phyloP scores from a whole-genome alignment of 1,140 invertebrate genomes.

The Samia ricini region DNA sequence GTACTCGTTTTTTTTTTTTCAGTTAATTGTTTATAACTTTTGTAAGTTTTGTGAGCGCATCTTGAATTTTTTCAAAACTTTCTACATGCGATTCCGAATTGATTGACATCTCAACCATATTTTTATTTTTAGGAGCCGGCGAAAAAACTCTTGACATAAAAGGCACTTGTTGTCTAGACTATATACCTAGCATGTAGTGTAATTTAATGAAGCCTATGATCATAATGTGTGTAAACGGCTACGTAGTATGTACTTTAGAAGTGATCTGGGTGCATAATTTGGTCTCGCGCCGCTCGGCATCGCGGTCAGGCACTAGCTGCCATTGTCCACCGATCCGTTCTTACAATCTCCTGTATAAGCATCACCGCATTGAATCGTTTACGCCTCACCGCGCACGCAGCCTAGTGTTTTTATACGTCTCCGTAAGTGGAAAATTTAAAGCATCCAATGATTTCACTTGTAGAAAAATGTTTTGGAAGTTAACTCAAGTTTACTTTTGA shows the following conservation, averaged over 20 bases:
- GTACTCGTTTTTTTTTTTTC: too few species aligned
- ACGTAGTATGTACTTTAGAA: conserved; percentile 1
- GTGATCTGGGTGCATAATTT: neutral
- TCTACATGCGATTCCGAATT: too few species aligned
- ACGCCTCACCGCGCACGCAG: conserved; percentile 47
- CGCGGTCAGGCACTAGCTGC: conserved; percentile 37
- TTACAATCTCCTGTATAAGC: conserved; percentile 21
- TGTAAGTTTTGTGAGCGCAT: too few species aligned
- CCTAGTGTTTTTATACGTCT: conserved; percentile 39
- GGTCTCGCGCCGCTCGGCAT: conserved; percentile 54
- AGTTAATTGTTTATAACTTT: too few species aligned
- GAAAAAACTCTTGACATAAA: too few species aligned
- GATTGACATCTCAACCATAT: too few species aligned
- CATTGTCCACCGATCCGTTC: conserved; percentile 8
- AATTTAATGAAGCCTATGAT: neutral
- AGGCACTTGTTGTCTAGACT: too few species aligned
- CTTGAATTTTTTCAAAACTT: too few species aligned
- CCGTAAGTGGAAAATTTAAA: conserved; percentile 28
- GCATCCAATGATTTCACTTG: conserved; percentile 25
- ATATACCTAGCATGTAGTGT: too few species aligned
- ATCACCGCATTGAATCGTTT: conserved; percentile 33
- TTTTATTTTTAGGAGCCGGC: too few species aligned
- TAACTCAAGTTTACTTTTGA: neutral
- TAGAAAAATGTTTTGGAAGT: conserved; percentile 10
- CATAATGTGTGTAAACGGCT: conserved; percentile 4